Percentiles rank a stretch among this genome's conserved stretches.
These are phyloP conservation scores for Saccostrea echinata DNA, from an alignment of 1,140 invertebrate species.

Conservation along the genomic window DNA sequence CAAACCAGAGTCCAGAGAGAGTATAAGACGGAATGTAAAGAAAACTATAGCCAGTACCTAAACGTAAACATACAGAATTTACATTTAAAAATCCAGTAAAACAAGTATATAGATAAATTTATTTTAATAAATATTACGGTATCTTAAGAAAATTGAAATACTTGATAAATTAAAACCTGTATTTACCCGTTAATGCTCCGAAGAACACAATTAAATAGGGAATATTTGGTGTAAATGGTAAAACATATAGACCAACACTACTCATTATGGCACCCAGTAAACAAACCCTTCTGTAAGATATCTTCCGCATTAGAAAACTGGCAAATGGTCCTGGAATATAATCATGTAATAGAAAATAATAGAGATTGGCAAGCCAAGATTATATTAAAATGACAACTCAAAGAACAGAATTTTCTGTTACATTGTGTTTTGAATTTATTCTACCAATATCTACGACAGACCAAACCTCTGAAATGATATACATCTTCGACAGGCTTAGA, in stretches of 20 bases:
- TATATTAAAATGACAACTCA: no score
- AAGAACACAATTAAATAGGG: slow-evolving; percentile 59
- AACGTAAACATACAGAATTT: background rate
- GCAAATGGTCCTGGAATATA: slow-evolving; percentile 62
- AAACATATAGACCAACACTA: slow-evolving; percentile 56
- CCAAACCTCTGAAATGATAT: no score
- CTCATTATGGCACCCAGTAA: slow-evolving; percentile 60
- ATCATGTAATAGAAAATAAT: background rate
- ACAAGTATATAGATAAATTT: no score
- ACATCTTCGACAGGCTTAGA: no score
- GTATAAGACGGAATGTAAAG: slow-evolving; percentile 73
- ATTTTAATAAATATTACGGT: no score
- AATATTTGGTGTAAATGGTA: slow-evolving; percentile 62
- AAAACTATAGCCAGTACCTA: slow-evolving; percentile 70
- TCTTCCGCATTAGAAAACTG: slow-evolving; percentile 63
- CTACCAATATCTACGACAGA: no score
- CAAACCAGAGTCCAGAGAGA: slow-evolving; percentile 90
- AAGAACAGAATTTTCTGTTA: no score
- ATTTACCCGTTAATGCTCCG: slow-evolving; percentile 63
- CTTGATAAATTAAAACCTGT: no score
- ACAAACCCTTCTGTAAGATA: slow-evolving; percentile 61
- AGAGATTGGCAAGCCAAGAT: no score
- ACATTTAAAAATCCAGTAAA: background rate
- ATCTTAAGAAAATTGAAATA: no score
- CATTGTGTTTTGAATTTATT: no score